Percentiles rank a stretch among this genome's conserved stretches.
Conservation (phyloP, 2,888 invertebrate genomes). For the Meta bourneti region DNA sequence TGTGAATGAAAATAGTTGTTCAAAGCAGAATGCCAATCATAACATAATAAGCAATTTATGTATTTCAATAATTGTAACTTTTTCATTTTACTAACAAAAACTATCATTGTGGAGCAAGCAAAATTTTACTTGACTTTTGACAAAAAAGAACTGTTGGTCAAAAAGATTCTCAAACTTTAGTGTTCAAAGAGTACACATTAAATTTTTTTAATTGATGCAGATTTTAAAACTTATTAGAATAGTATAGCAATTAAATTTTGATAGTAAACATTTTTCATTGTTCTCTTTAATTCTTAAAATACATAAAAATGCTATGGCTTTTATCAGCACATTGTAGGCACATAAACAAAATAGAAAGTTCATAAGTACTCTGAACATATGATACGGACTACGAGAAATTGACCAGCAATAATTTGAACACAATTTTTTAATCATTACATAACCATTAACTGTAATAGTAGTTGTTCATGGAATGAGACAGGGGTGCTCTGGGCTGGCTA, state of each 20-base stretch:
- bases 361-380: background rate
- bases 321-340: background rate
- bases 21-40: background rate
- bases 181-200: too few relatives aligned
- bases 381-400: slow-evolving; percentile 40
- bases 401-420: slow-evolving; percentile 59
- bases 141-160: too few relatives aligned
- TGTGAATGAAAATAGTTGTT: background rate
- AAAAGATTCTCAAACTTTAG: too few relatives aligned
- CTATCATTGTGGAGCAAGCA: background rate
- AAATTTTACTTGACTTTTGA: background rate
- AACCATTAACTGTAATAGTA: slow-evolving; percentile 78
- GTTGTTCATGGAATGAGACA: slow-evolving; percentile 78
- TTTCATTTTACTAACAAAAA: background rate
- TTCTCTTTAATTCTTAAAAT: background rate
- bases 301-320: background rate
- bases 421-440: background rate
- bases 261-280: too few relatives aligned
- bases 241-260: too few relatives aligned
- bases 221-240: too few relatives aligned
- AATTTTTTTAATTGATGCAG: too few relatives aligned
- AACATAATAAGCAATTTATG: background rate
- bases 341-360: background rate
- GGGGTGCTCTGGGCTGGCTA: slow-evolving; percentile 82
- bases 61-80: background rate